phyloP scores from a whole-genome alignment of 2,797 vertebrate species.

The Enteromius trimaculatus region DNA sequence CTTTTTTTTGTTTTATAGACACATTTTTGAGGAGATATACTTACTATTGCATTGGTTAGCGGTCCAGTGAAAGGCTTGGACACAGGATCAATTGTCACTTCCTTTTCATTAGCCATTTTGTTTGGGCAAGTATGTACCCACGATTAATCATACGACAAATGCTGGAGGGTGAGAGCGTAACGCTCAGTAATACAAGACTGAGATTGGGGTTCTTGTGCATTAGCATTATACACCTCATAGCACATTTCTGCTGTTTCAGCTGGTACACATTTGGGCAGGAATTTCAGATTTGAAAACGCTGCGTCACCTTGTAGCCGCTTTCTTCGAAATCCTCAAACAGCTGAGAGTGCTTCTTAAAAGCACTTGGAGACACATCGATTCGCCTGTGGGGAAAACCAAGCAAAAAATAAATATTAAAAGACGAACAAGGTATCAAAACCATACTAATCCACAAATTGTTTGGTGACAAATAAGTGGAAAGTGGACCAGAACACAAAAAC shows the following conservation, averaged over 20 bases:
- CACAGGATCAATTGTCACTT: slow-evolving; percentile 96
- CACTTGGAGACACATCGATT: slow-evolving; percentile 99
- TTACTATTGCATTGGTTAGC: slow-evolving; percentile 96
- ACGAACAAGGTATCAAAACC: not conserved
- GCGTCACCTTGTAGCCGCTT: slow-evolving; percentile 95
- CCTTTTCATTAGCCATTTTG: slow-evolving; percentile 85
- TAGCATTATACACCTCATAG: slow-evolving; percentile 99
- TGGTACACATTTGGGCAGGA: slow-evolving; percentile 69
- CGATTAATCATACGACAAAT: slow-evolving; percentile 98
- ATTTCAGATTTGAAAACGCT: slow-evolving; percentile 81
- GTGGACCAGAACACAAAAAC: not conserved
- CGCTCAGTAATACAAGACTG: slow-evolving; percentile 79
- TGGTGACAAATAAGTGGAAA: not conserved
- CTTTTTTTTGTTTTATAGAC: slow-evolving; percentile 57
- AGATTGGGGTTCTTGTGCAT: slow-evolving; percentile 94
- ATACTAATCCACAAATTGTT: not conserved
- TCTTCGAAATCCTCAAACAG: slow-evolving; percentile 95
- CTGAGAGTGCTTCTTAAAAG: slow-evolving; percentile 98
- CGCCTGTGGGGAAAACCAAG: slow-evolving; percentile 81
- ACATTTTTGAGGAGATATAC: slow-evolving; percentile 85
- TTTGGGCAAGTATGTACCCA: slow-evolving; percentile 85
- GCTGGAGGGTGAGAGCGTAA: slow-evolving; percentile 75
- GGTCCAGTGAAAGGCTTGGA: slow-evolving; percentile 95
- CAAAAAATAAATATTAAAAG: slow-evolving; percentile 1
- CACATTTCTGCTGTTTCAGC: slow-evolving; percentile 85